These are phyloP conservation scores for Hormaphis cornu DNA, from an alignment of 1,140 invertebrate species.

Conservation along the genomic window DNA sequence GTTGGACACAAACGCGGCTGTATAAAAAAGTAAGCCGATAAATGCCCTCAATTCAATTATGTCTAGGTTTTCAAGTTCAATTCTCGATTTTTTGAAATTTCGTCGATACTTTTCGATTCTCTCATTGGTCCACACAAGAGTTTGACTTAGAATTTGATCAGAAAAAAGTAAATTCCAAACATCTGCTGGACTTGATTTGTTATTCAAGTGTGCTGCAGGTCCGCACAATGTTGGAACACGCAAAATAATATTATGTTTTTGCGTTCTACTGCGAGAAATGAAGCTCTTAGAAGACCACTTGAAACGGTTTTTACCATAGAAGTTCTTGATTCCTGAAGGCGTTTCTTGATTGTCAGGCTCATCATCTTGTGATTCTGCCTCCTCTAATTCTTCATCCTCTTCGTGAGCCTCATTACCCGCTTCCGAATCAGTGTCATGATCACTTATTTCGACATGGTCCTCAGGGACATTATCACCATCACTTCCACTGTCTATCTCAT, in stretches of 20 bases:
- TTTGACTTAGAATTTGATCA: constrained; percentile 10
- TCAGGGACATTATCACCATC: neutral
- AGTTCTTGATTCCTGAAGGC: no score
- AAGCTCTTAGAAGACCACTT: neutral
- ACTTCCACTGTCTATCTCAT: no score
- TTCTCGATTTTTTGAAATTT: neutral
- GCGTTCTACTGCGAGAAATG: neutral
- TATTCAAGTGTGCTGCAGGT: no score
- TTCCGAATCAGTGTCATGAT: neutral
- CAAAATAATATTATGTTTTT: neutral
- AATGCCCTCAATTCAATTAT: constrained; percentile 2
- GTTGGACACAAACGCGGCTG: neutral
- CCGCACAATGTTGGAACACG: neutral
- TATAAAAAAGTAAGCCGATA: constrained; percentile 37
- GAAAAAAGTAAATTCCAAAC: constrained; percentile 23
- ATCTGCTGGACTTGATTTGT: constrained; percentile 1
- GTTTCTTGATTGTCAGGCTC: no score
- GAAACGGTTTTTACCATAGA: neutral
- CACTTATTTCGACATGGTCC: neutral
- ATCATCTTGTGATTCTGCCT: neutral
- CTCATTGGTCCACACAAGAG: constrained; percentile 27
- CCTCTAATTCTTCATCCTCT: neutral
- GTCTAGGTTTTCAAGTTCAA: neutral
- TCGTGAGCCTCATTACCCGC: neutral
- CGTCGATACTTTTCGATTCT: neutral